Percentiles rank a stretch among this genome's conserved stretches.
Conservation (phyloP, 2,797 vertebrate species). For the Leucoraja ocellata region DNA sequence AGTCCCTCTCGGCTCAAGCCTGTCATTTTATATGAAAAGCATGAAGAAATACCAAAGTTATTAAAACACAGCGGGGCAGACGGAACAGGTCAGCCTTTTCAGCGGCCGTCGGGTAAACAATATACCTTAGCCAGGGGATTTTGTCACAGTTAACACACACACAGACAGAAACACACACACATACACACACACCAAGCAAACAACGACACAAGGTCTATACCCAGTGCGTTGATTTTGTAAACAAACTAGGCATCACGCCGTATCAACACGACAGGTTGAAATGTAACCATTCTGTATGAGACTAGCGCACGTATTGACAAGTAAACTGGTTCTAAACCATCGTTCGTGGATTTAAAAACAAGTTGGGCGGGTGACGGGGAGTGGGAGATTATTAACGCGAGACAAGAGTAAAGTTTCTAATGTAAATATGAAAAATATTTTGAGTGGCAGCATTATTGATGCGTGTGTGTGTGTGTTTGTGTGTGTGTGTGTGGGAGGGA, state of each 20-base stretch:
- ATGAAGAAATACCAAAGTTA: slow-evolving; percentile 30
- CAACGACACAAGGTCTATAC: neutral
- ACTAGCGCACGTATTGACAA: neutral
- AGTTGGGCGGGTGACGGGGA: neutral
- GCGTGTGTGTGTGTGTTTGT: no score
- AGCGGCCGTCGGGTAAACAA: neutral
- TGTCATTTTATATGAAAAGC: neutral
- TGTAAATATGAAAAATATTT: no score
- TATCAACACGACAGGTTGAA: neutral
- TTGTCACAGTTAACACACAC: neutral
- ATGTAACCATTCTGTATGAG: neutral
- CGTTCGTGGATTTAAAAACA: no score
- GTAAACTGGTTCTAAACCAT: neutral
- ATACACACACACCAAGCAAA: neutral
- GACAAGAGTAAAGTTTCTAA: neutral
- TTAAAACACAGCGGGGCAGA: slow-evolving; percentile 21
- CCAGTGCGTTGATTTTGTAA: neutral
- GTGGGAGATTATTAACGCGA: neutral
- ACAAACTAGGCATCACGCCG: neutral
- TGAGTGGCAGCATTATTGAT: neutral
- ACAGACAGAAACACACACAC: neutral
- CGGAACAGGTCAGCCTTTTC: neutral
- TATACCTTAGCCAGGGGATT: neutral
- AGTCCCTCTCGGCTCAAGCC: neutral
- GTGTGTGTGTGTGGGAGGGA: no score